A percentile compares a stretch with the other conserved stretches of the same genome.
These are phyloP conservation scores for Cranoglanis bouderius DNA, from an alignment of 2,113 vertebrate species.

Conservation along the genomic window DNA sequence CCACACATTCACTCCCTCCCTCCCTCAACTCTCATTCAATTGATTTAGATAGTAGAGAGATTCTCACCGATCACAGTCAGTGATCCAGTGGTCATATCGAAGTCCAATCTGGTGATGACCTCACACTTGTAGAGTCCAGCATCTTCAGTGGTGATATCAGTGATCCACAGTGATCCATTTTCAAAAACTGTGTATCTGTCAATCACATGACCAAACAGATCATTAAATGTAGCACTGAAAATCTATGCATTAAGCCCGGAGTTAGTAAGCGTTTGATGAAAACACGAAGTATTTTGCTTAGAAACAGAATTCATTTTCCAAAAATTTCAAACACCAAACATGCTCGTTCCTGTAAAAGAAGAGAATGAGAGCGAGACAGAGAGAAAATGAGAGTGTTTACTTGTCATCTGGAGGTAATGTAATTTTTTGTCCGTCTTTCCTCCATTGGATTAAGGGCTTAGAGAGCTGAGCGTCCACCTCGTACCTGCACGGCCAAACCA, in stretches of 20 bases:
- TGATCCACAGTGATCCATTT: conserved; percentile 71
- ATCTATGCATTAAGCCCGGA: not conserved
- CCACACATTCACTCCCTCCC: not conserved
- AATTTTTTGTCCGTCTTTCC: conserved; percentile 59
- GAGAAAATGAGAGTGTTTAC: conserved; percentile 61
- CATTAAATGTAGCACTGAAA: not conserved
- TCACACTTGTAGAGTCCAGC: conserved; percentile 77
- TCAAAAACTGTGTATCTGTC: conserved; percentile 73
- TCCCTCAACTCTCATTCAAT: not conserved
- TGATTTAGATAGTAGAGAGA: not conserved
- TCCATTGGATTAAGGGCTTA: conserved; percentile 58
- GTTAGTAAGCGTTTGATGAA: not conserved
- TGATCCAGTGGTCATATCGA: conserved; percentile 67
- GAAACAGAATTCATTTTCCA: not conserved
- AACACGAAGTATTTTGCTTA: not conserved
- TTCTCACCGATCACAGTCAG: conserved; percentile 79
- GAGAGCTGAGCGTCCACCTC: conserved; percentile 58
- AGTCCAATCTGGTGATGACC: conserved; percentile 74
- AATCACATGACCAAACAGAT: not conserved
- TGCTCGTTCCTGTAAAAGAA: not conserved
- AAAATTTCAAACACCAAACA: not conserved
- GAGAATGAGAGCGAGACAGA: not conserved
- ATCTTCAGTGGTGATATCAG: conserved; percentile 68
- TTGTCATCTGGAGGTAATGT: conserved; percentile 65
- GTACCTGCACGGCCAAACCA: conserved; percentile 70